These are phyloP conservation scores for Periophthalmus modestus DNA, from an alignment of 2,113 vertebrate genomes.

Conservation along the genomic window DNA sequence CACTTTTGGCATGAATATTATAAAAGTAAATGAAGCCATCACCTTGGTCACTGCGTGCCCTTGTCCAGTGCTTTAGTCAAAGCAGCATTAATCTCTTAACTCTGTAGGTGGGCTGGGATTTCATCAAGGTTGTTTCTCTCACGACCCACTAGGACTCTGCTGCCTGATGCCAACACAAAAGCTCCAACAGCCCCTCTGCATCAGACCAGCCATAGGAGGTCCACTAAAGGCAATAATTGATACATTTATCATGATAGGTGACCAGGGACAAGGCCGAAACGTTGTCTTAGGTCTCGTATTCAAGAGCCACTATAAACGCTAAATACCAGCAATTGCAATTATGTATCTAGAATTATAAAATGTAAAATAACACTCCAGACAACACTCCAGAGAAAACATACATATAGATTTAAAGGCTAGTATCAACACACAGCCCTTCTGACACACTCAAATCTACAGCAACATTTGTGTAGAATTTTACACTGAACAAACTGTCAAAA, in stretches of 20 bases:
- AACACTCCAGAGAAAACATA: too few species aligned
- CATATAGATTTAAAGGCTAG: too few species aligned
- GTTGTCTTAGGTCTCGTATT: neutral
- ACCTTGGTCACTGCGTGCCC: constrained; percentile 28
- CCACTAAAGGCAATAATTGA: constrained; percentile 39
- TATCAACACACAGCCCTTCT: too few species aligned
- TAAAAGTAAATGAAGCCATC: constrained; percentile 2
- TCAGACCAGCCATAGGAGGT: constrained; percentile 26
- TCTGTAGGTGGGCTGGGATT: constrained; percentile 48
- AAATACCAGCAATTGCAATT: too few species aligned
- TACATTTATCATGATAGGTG: constrained; percentile 41
- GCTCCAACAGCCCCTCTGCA: constrained; percentile 56
- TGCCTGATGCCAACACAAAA: constrained; percentile 45
- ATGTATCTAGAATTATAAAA: too few species aligned
- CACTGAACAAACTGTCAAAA: too few species aligned
- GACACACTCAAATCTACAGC: too few species aligned
- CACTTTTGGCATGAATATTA: neutral
- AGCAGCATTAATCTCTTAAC: constrained; percentile 38
- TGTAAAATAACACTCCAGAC: too few species aligned
- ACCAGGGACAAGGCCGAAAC: constrained; percentile 35
- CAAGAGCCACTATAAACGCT: too few species aligned
- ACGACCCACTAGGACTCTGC: constrained; percentile 35
- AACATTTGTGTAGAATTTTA: too few species aligned
- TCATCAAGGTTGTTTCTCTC: constrained; percentile 43
- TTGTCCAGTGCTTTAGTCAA: constrained; percentile 39